phyloP scores from a whole-genome alignment of 2,797 vertebrate genomes.

The Choloepus didactylus region DNA sequence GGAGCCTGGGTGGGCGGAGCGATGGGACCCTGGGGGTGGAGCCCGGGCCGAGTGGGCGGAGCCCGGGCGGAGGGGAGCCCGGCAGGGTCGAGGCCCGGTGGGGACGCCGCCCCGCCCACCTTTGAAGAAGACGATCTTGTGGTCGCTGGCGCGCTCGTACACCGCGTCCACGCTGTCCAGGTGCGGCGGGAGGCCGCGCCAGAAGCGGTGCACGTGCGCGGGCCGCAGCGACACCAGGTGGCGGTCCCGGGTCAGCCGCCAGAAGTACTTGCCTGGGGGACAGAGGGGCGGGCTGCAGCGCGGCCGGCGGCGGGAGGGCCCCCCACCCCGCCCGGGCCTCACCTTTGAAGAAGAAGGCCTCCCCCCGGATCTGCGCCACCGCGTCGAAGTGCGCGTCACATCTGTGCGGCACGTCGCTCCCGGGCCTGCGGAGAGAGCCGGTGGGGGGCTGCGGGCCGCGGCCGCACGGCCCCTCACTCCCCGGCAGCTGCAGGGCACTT shows the following conservation, averaged over 20 bases:
- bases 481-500: accelerated
- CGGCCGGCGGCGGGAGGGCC: too few species aligned
- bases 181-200: slow-evolving; percentile 95
- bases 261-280: slow-evolving; percentile 95
- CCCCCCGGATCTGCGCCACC: slow-evolving; percentile 98
- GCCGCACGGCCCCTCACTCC: neutral
- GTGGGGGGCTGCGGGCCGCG: neutral
- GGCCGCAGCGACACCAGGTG: slow-evolving; percentile 97
- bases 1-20: too few species aligned
- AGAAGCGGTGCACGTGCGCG: slow-evolving; percentile 97
- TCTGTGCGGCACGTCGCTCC: slow-evolving; percentile 93
- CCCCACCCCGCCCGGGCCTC: neutral
- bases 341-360: slow-evolving; percentile 98
- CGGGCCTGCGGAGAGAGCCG: slow-evolving; percentile 86
- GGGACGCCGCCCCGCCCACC: slow-evolving; percentile 87
- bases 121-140: slow-evolving; percentile 98
- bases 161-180: slow-evolving; percentile 96
- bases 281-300: neutral
- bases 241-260: slow-evolving; percentile 96
- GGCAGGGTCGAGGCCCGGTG: neutral
- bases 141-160: slow-evolving; percentile 95
- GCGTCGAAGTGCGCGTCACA: slow-evolving; percentile 95
- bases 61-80: too few species aligned
- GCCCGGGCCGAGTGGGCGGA: too few species aligned
- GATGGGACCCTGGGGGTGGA: too few species aligned